Evolutionary conservation across 1,140 invertebrate genomes (phyloP).

Genomic region (Drosophila ercepeae): DNA sequence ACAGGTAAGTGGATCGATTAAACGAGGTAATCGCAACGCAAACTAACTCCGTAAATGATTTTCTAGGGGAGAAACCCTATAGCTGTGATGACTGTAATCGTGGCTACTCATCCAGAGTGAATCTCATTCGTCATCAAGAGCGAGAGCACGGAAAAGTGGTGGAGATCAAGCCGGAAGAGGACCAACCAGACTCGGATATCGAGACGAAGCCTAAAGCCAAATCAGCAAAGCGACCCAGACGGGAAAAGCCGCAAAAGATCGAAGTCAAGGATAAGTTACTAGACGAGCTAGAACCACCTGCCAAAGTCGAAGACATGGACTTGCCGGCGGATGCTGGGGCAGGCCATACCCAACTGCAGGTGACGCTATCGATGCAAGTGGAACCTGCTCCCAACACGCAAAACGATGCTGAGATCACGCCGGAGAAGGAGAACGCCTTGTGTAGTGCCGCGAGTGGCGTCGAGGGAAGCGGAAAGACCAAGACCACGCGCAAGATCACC

Average conservation of each 20-base stretch:
- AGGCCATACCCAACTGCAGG: conserved; percentile 63
- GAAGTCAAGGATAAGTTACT: conserved; percentile 61
- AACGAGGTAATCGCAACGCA: neutral
- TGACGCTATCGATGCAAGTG: conserved; percentile 77
- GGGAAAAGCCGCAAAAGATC: conserved; percentile 66
- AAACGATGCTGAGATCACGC: conserved; percentile 52
- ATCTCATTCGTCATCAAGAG: conserved; percentile 70
- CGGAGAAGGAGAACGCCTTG: conserved; percentile 71
- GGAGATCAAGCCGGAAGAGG: neutral
- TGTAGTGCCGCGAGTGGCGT: conserved; percentile 27
- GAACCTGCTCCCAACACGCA: conserved; percentile 47
- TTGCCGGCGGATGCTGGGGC: conserved; percentile 61
- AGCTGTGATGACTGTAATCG: conserved; percentile 66
- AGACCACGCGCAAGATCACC: conserved; percentile 70
- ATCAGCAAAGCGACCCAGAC: conserved; percentile 46
- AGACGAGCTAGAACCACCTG: conserved; percentile 42
- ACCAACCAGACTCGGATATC: conserved; percentile 8
- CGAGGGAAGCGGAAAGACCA: conserved; percentile 54
- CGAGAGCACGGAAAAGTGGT: conserved; percentile 56
- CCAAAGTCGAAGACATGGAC: conserved; percentile 7
- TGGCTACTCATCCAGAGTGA: conserved; percentile 72
- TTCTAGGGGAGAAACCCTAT: conserved; percentile 73
- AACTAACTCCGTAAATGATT: neutral
- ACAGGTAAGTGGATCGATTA: conserved; percentile 84
- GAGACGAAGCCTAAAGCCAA: conserved; percentile 17